Evolutionary conservation across 2,888 invertebrate genomes (phyloP).

Genomic region (Entomobrya proxima): DNA sequence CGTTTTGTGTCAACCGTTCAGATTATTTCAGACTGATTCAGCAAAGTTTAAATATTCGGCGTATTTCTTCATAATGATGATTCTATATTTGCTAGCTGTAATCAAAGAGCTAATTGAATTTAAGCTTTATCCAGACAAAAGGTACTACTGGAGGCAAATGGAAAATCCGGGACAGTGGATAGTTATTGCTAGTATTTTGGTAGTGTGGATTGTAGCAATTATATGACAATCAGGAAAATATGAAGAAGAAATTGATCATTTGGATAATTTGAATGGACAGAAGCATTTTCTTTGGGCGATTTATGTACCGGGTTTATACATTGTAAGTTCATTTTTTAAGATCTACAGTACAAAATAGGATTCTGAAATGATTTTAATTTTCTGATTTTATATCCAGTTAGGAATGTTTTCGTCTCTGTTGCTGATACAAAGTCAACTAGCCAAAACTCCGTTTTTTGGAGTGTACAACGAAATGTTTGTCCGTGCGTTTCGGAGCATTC

Average conservation of each 20-base stretch:
- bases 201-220: neutral
- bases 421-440: neutral
- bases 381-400: neutral
- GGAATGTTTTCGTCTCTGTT: neutral
- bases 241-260: neutral
- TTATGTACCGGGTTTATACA: neutral
- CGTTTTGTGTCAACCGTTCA: neutral
- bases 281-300: neutral
- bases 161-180: neutral
- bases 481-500: neutral
- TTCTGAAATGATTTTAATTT: neutral
- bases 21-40: neutral
- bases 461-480: neutral
- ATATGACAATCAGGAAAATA: neutral
- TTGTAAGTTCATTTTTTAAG: neutral
- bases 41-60: neutral
- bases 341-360: neutral
- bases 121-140: neutral
- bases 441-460: neutral
- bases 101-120: neutral
- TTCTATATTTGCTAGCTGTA: neutral
- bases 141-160: neutral
- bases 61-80: neutral
- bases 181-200: neutral
- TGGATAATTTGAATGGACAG: neutral